Base-by-base conservation (phyloP, 2,888 invertebrate genomes). In the Amiota communis region DNA sequence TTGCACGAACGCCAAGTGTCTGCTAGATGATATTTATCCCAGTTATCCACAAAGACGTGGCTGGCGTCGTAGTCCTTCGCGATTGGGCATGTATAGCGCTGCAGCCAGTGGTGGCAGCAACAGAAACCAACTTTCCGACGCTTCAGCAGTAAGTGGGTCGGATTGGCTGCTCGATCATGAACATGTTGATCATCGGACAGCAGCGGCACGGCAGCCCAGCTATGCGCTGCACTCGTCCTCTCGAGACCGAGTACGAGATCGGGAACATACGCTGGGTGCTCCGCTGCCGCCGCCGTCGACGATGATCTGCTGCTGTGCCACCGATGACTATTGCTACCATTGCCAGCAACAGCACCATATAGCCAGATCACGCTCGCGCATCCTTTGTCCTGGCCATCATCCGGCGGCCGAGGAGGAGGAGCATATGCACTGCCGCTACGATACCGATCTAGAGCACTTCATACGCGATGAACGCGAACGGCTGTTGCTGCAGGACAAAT, bases 401-500 rank as follows among this genome's bases (percentile, higher is more conserved):
- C 87, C 87, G 20, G 86, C 87, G n/a, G 89, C 87, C 59, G 88
- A 88, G 79, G 89, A 86, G 74, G 88, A 89, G 74, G 89, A 89
- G 73, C 89, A 89, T 72, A 85, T 83, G 78, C 88, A 88, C 72
- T 88, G 87, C 75, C 84, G 87, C 69, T 89, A 88, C 72, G 88
- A 89, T 59, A 87, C 87, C 15, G 88, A 89, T 72, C 76, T 90
- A 71, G 87, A 89, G 75, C 88, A 88, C 73, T 88, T 89, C 23
- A 89, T 89, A 75, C 86, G 86, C 11, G 89, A 89, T 8, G 90
- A 90, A 71, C 86, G 90, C 1, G 87, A 89, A 15, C 84, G 89
- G 0, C 77, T 89, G 1, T 76, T 89, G 74, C 76, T 87, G 75
- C 89, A 90, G 77, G 89, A 90, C 72, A 90, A 89, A 75, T 89